Evolutionary conservation across 2,113 vertebrate genomes (phyloP).

Genomic region (Astatotilapia flaviijosephi): DNA sequence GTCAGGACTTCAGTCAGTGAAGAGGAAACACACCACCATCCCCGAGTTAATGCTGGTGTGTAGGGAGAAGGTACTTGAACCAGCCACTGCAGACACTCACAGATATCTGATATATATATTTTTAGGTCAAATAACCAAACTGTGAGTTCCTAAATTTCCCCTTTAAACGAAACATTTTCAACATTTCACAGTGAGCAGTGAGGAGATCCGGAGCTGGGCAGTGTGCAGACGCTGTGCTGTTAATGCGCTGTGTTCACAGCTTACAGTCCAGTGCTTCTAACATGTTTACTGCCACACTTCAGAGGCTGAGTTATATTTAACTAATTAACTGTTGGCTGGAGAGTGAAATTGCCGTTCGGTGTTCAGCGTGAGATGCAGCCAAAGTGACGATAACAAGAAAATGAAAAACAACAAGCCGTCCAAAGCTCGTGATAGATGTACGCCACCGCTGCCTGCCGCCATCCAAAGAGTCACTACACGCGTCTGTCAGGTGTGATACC

Average conservation of each 20-base stretch:
- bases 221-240: not conserved
- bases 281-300: not conserved
- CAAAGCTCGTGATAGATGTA: not conserved
- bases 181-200: not conserved
- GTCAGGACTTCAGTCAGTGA: not conserved
- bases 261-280: not conserved
- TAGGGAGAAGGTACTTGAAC: not conserved
- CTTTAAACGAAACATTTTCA: not conserved
- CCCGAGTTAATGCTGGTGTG: not conserved
- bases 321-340: not conserved
- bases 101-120: fast-evolving
- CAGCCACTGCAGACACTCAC: not conserved
- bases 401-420: not conserved
- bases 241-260: not conserved
- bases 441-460: not conserved
- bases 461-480: not conserved
- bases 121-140: not conserved
- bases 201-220: fast-evolving
- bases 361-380: not conserved
- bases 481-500: not conserved
- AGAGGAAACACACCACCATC: not conserved
- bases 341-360: not conserved
- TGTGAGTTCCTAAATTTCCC: not conserved
- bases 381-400: not conserved
- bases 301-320: not conserved